phyloP scores from a whole-genome alignment of 2,797 vertebrate species.

The Delichon dasypus region DNA sequence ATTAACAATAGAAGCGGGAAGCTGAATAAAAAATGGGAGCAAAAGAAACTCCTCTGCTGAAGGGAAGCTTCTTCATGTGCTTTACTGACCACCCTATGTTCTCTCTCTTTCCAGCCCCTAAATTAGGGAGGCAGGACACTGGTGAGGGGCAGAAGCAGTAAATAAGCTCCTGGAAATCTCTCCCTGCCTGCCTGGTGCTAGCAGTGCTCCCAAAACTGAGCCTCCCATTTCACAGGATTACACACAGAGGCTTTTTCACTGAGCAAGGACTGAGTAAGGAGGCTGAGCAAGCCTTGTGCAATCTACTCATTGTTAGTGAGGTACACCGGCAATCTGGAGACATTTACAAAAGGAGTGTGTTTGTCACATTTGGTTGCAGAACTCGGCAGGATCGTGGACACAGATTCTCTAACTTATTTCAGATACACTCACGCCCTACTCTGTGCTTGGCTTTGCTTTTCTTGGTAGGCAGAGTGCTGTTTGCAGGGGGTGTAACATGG shows the following conservation, averaged over 20 bases:
- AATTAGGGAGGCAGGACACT: neutral
- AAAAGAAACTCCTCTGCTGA: neutral
- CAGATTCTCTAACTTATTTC: neutral
- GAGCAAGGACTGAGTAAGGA: neutral
- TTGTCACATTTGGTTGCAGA: neutral
- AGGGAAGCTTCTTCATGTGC: neutral
- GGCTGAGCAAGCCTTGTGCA: neutral
- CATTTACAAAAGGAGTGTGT: neutral
- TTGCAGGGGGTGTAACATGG: neutral
- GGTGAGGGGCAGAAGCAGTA: neutral
- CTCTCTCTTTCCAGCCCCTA: neutral
- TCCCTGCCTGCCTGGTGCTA: neutral
- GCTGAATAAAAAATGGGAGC: neutral
- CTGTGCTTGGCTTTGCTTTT: neutral
- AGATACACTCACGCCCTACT: neutral
- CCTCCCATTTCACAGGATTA: neutral
- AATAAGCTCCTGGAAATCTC: neutral
- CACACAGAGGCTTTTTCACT: neutral
- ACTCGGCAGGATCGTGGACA: neutral
- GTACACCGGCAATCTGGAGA: neutral
- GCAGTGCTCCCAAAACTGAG: neutral
- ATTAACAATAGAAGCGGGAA: neutral
- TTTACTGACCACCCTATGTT: neutral
- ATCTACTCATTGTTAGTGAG: neutral
- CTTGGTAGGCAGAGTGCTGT: neutral